These are phyloP conservation scores for Tupaia tana DNA, from an alignment of 2,113 vertebrate species.

Conservation along the genomic window DNA sequence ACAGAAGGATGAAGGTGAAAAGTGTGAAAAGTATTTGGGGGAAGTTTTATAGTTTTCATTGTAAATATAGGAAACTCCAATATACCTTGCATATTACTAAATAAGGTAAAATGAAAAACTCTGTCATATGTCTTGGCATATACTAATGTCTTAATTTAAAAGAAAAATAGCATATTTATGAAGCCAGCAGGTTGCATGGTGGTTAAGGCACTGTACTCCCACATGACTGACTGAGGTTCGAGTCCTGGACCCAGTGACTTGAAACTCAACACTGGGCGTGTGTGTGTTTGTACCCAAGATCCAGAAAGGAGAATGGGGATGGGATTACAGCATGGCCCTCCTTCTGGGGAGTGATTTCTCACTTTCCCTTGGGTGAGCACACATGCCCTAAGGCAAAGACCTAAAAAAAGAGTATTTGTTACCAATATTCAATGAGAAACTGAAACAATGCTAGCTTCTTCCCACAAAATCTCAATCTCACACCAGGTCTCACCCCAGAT, in stretches of 20 bases:
- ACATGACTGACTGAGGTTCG: too few relatives aligned
- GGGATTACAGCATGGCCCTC: too few relatives aligned
- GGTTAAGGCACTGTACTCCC: too few relatives aligned
- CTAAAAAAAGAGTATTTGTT: background rate
- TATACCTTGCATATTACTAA: background rate
- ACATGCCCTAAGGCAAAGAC: too few relatives aligned
- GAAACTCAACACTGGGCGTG: too few relatives aligned
- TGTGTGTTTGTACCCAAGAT: too few relatives aligned
- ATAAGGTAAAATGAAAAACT: background rate
- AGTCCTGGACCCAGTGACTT: too few relatives aligned
- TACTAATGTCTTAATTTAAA: slow-evolving; percentile 23
- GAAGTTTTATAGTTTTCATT: background rate
- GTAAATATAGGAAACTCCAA: background rate
- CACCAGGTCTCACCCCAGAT: background rate
- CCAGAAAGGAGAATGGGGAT: too few relatives aligned
- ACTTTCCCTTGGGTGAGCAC: too few relatives aligned
- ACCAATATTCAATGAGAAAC: slow-evolving; percentile 13
- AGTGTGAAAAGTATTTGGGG: background rate
- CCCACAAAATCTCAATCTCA: slow-evolving; percentile 2
- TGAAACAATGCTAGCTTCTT: background rate
- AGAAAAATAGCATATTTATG: background rate
- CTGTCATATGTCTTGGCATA: background rate
- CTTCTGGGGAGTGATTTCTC: too few relatives aligned
- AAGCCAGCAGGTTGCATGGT: too few relatives aligned
- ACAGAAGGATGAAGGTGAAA: background rate